Percentiles rank a stretch among this genome's conserved stretches.
Conservation (phyloP, 2,888 invertebrate genomes). For the Tiliacea citrago region DNA sequence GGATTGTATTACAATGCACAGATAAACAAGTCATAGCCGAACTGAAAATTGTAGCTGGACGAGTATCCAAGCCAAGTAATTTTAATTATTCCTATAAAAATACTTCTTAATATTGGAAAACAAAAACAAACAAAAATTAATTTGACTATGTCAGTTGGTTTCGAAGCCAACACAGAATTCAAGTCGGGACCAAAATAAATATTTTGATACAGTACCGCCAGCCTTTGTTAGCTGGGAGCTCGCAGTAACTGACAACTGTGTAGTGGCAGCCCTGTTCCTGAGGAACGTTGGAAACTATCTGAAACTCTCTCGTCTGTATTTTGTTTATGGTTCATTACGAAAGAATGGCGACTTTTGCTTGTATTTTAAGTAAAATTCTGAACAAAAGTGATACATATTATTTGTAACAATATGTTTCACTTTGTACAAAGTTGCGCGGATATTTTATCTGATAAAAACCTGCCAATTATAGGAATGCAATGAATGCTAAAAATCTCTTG, state of each 20-base stretch:
- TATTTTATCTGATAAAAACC: not conserved
- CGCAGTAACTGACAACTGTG: conserved; percentile 37
- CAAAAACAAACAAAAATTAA: conserved; percentile 55
- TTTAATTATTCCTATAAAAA: not conserved
- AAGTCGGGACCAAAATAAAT: conserved; percentile 56
- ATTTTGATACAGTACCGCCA: conserved; percentile 56
- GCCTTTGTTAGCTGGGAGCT: conserved; percentile 53
- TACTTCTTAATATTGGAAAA: conserved; percentile 12
- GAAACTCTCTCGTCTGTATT: conserved; percentile 47
- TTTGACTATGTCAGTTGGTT: conserved; percentile 46
- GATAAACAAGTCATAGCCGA: not conserved
- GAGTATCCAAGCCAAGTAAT: not conserved
- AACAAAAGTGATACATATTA: conserved; percentile 16
- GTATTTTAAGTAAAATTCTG: conserved; percentile 35
- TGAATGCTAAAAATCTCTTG: conserved; percentile 3
- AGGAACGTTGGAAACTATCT: conserved; percentile 42
- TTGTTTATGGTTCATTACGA: conserved; percentile 51
- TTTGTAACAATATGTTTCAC: conserved; percentile 14
- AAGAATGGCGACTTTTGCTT: conserved; percentile 33
- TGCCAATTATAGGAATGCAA: not conserved
- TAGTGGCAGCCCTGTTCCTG: conserved; percentile 9
- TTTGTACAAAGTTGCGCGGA: not conserved
- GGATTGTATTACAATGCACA: not conserved
- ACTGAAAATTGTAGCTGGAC: not conserved
- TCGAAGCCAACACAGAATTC: conserved; percentile 39